Evolutionary conservation across 1,140 invertebrate species (phyloP), one percentile per base, ranked within the genome.

Genomic region (Apolygus lucorum): DNA sequence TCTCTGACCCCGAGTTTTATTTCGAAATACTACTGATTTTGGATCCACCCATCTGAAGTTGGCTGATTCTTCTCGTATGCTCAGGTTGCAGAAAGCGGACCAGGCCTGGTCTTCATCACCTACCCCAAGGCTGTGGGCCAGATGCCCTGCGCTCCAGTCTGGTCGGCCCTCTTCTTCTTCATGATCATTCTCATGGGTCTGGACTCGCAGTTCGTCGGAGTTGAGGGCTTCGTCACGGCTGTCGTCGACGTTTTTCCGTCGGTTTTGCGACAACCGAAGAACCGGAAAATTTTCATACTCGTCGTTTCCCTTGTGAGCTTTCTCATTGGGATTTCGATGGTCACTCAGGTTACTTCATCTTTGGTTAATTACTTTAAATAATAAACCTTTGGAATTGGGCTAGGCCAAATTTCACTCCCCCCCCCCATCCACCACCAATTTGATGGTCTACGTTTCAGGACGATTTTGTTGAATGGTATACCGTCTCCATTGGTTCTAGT

Each of bases 41-140:
- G n/a, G n/a, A n/a, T n/a, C n/a, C n/a, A n/a, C n/a, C n/a, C n/a
- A n/a, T n/a, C n/a, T n/a, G n/a, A n/a, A n/a, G n/a, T n/a, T n/a
- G n/a, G n/a, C n/a, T n/a, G n/a, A n/a, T n/a, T n/a, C n/a, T n/a
- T n/a, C n/a, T n/a, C n/a, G n/a, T n/a, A n/a, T n/a, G n/a, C n/a
- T 2, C 80, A 86, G 67, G 83, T 88, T 0, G 83, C 85, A 1
- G 75, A 84, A 72, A 81, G 83, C 73, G 89, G 90, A 0, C 87
- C 90, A n/a, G 90, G 90, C 0, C 76, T 93, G 25, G 89, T 90
- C 0, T 93, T 92, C 77, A 86, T 95, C 66, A 93, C 93, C 0
- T 96, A 95, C 79, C 93, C 89, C 0, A 88, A 93, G 80, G 73
- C 73, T 27, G 68, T 74, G 2, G 71, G 72, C 2, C 73, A 74